These are phyloP conservation scores for Taeniopygia guttata DNA, from an alignment of 2,797 vertebrate genomes.

Conservation along the genomic window DNA sequence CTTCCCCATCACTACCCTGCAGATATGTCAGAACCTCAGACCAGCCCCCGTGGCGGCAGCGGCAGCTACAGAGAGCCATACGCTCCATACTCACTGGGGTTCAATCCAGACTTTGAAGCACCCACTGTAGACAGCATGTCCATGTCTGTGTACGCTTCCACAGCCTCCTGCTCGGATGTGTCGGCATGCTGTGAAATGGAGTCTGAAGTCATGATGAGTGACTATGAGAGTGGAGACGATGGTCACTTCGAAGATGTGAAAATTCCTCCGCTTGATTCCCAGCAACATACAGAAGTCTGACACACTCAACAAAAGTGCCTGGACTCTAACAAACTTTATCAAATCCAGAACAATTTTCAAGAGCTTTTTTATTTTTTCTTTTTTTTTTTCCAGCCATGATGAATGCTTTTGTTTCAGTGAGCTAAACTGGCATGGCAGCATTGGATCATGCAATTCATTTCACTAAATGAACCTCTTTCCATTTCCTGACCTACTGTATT, in stretches of 20 bases:
- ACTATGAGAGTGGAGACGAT: slow-evolving; percentile 94
- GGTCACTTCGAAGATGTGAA: slow-evolving; percentile 84
- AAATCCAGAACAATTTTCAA: slow-evolving; percentile 35
- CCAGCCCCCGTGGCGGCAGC: slow-evolving; percentile 63
- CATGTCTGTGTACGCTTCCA: slow-evolving; percentile 90
- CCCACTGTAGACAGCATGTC: slow-evolving; percentile 88
- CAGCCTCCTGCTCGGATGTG: slow-evolving; percentile 97
- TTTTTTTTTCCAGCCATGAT: not conserved
- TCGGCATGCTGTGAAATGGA: slow-evolving; percentile 92
- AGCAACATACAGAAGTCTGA: slow-evolving; percentile 99
- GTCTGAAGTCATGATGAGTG: slow-evolving; percentile 96
- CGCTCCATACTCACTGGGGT: slow-evolving; percentile 75
- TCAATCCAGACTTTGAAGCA: slow-evolving; percentile 83
- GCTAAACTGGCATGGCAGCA: slow-evolving; percentile 68
- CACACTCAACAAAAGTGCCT: slow-evolving; percentile 94
- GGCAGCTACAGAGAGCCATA: slow-evolving; percentile 80
- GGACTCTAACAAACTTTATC: slow-evolving; percentile 75
- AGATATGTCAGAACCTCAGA: slow-evolving; percentile 84
- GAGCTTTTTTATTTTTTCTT: not conserved
- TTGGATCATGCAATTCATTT: slow-evolving; percentile 60
- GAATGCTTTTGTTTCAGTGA: slow-evolving; percentile 55
- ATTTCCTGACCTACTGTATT: slow-evolving; percentile 61
- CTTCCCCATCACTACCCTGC: slow-evolving; percentile 86
- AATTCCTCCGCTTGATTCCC: slow-evolving; percentile 87
- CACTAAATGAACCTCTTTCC: slow-evolving; percentile 48